These are phyloP conservation scores for Myotis lucifugus DNA, from an alignment of 2,113 vertebrate species.

Conservation along the genomic window DNA sequence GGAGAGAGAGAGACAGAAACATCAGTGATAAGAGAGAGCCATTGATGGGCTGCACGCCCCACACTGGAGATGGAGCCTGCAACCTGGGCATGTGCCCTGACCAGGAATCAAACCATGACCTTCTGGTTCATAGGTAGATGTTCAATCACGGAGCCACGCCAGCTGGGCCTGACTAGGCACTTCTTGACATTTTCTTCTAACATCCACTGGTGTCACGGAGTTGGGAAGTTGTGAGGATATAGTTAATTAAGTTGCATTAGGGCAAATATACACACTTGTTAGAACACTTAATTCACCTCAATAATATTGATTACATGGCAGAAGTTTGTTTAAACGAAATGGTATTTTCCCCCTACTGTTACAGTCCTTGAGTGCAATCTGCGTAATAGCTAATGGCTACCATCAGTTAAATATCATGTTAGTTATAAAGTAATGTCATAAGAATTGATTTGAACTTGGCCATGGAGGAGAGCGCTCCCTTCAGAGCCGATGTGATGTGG, in stretches of 20 bases:
- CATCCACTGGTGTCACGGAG: constrained; percentile 43
- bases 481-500: constrained; percentile 77
- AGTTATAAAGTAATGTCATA: constrained; percentile 96
- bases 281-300: constrained; percentile 88
- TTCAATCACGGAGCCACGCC: too few relatives aligned
- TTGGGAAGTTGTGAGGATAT: constrained; percentile 72
- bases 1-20: too few relatives aligned
- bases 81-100: too few relatives aligned
- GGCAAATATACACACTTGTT: constrained; percentile 85
- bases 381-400: constrained; percentile 87
- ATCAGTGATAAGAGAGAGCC: too few relatives aligned
- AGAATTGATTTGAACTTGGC: constrained; percentile 94
- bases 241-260: constrained; percentile 87
- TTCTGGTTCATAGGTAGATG: too few relatives aligned
- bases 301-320: constrained; percentile 88
- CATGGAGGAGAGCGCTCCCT: constrained; percentile 77
- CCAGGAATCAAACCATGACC: too few relatives aligned
- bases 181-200: constrained; percentile 56
- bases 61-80: too few relatives aligned
- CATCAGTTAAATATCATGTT: constrained; percentile 91
- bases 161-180: not conserved
- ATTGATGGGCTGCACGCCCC: too few relatives aligned
- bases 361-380: constrained; percentile 90
- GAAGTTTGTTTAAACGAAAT: constrained; percentile 91
- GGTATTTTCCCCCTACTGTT: constrained; percentile 88